These are phyloP conservation scores for Drosophila flavopinicola DNA, from an alignment of 2,888 invertebrate species.

Conservation along the genomic window DNA sequence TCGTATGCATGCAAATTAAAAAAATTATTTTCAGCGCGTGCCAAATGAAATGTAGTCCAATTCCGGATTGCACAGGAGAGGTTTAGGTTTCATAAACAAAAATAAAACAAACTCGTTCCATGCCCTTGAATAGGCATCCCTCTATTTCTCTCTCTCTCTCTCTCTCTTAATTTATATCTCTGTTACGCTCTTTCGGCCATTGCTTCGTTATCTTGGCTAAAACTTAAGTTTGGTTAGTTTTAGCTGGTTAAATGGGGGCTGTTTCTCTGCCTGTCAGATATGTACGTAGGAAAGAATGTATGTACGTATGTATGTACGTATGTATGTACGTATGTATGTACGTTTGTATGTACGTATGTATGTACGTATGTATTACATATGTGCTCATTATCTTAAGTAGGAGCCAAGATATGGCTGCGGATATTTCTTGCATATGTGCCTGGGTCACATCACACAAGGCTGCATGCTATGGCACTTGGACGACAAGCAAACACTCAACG, in stretches of 20 bases:
- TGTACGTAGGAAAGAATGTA: constrained; percentile 1
- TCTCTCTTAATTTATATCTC: not conserved
- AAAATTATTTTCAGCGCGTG: constrained; percentile 17
- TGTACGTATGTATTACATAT: constrained; percentile 11
- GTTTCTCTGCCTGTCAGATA: constrained; percentile 3
- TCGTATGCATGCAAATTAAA: constrained; percentile 27
- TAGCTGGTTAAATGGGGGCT: constrained; percentile 6
- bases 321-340: not conserved
- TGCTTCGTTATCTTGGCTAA: constrained; percentile 21
- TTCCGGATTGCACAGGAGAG: constrained; percentile 44
- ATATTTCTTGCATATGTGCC: constrained; percentile 24
- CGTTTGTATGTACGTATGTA: constrained; percentile 8
- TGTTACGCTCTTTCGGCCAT: not conserved
- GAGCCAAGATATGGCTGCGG: constrained; percentile 32
- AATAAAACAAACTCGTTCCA: constrained; percentile 3
- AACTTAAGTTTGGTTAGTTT: constrained; percentile 21
- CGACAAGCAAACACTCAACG: constrained; percentile 10
- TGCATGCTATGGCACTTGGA: constrained; percentile 41
- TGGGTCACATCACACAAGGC: constrained; percentile 12
- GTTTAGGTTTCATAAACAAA: constrained; percentile 3
- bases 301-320: not conserved
- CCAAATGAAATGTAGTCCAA: constrained; percentile 35
- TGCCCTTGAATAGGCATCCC: constrained; percentile 14
- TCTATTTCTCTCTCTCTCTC: not conserved
- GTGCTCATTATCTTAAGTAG: constrained; percentile 48